A percentile compares a stretch with the other conserved stretches of the same genome.
phyloP scores from a whole-genome alignment of 2,888 invertebrate species.

The Lycocerus yunnanus region DNA sequence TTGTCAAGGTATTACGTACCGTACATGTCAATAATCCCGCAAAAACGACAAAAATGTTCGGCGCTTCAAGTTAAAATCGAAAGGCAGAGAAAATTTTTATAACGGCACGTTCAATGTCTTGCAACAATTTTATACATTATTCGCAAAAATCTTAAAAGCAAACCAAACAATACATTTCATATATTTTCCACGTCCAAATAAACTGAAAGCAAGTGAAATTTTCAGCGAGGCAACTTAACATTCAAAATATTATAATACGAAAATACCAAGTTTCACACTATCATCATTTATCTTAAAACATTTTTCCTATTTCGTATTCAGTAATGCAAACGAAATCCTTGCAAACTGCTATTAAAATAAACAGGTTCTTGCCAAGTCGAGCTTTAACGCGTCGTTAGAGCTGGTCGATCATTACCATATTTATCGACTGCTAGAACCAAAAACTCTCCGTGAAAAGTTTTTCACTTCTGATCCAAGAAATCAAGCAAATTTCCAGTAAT shows the following conservation, averaged over 20 bases:
- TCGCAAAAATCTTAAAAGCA: neutral
- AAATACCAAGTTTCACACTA: conserved; percentile 4
- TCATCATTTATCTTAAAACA: conserved; percentile 20
- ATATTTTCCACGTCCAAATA: neutral
- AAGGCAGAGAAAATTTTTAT: conserved; percentile 16
- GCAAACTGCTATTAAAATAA: conserved; percentile 44
- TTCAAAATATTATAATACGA: neutral
- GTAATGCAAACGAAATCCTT: conserved; percentile 20
- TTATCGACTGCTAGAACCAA: conserved; percentile 44
- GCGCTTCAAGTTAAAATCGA: conserved; percentile 20
- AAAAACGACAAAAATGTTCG: conserved; percentile 24
- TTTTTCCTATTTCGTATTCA: conserved; percentile 27
- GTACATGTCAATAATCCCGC: conserved; percentile 26
- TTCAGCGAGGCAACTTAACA: neutral
- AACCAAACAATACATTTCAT: neutral
- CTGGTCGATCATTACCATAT: conserved; percentile 48
- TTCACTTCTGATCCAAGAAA: conserved; percentile 44
- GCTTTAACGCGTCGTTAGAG: conserved; percentile 40
- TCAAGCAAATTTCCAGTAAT: conserved; percentile 48
- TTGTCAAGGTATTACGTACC: conserved; percentile 29
- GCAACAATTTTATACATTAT: neutral
- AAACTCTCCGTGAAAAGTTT: conserved; percentile 41
- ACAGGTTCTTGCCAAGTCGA: conserved; percentile 43
- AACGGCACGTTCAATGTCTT: conserved; percentile 15
- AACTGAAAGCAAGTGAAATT: neutral